Conservation (phyloP, 2,888 invertebrate species). For the Polymixis flavicincta region DNA sequence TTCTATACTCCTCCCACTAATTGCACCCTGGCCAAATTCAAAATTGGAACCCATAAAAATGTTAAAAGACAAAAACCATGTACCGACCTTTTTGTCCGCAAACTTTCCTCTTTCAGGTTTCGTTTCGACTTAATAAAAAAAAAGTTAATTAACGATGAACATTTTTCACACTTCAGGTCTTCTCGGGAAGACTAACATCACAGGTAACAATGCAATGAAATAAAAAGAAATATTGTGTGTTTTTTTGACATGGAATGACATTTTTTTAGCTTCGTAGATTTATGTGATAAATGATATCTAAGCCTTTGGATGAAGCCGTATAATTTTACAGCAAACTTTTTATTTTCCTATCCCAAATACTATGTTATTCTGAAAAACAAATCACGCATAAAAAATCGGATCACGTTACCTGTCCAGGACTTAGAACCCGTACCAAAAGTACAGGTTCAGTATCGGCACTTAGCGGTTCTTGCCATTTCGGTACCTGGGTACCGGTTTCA, state of each 20-base stretch:
- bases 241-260: conserved; percentile 84
- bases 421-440: too few species aligned
- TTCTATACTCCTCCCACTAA: conserved; percentile 79
- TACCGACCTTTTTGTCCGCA: conserved; percentile 86
- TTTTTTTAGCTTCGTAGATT: conserved; percentile 71
- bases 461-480: too few species aligned
- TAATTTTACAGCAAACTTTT: neutral
- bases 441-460: too few species aligned
- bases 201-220: conserved; percentile 86
- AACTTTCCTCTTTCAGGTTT: conserved; percentile 90
- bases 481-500: too few species aligned
- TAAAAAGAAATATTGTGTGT: conserved; percentile 79
- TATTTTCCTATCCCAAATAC: too few species aligned
- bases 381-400: neutral
- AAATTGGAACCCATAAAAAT: conserved; percentile 76
- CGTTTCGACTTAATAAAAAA: conserved; percentile 83
- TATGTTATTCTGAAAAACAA: neutral
- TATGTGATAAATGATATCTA: conserved; percentile 73
- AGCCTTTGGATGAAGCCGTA: neutral
- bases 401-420: neutral
- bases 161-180: conserved; percentile 91
- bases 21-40: conserved; percentile 79
- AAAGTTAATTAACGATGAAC: conserved; percentile 89
- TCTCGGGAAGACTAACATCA: conserved; percentile 91
- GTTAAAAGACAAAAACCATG: conserved; percentile 68